Percentiles rank a stretch among this genome's conserved stretches.
phyloP scores from a whole-genome alignment of 2,113 vertebrate species.

The Vombatus ursinus region DNA sequence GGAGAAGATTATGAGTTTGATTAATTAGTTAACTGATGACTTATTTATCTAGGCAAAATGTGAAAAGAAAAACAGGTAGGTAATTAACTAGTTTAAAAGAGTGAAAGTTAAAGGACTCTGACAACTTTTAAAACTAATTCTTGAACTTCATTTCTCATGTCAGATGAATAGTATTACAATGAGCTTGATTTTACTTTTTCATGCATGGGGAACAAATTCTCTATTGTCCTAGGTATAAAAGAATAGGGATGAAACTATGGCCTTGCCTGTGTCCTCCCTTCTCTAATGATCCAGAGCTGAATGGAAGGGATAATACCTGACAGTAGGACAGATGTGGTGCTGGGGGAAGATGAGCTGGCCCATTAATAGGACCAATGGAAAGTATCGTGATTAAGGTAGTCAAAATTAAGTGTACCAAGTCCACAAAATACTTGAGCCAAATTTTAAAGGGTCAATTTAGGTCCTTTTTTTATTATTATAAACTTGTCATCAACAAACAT shows the following conservation, averaged over 20 bases:
- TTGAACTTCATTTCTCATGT: not conserved
- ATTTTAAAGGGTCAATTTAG: conserved; percentile 38
- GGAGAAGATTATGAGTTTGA: not conserved
- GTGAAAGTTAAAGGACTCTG: not conserved
- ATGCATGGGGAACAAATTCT: not conserved
- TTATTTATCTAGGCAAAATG: not conserved
- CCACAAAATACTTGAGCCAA: conserved; percentile 20
- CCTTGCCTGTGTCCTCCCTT: not conserved
- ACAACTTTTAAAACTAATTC: not conserved
- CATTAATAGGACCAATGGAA: not conserved
- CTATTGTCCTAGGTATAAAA: not conserved
- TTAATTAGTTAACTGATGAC: not conserved
- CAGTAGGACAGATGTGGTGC: not conserved
- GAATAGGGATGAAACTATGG: not conserved
- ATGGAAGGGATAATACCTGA: not conserved
- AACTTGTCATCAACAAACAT: not conserved
- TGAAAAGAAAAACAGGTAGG: not conserved
- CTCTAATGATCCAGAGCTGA: conserved; percentile 5
- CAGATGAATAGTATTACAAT: not conserved
- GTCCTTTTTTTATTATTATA: not conserved
- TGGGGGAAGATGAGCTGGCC: not conserved
- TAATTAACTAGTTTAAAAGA: not conserved
- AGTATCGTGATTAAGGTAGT: not conserved
- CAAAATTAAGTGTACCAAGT: not conserved
- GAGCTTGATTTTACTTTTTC: not conserved